Base-by-base conservation (phyloP, 1,140 invertebrate species). In the Zaprionus capensis region DNA sequence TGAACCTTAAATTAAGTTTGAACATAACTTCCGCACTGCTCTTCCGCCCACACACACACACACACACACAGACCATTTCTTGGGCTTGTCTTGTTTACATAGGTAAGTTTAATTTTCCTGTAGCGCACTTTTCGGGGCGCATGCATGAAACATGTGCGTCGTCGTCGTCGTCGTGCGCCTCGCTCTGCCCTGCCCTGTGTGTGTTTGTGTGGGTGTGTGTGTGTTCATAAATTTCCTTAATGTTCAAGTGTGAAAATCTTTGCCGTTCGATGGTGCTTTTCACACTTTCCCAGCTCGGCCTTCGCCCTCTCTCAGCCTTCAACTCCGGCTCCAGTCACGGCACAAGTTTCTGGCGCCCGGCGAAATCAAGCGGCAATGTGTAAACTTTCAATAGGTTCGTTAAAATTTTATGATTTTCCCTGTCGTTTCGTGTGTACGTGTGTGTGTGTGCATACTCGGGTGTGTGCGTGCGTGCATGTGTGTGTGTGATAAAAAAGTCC, bases 1-100 rank as follows among this genome's bases (percentile, higher is more conserved):
- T 92, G 91, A 92, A 92, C 91, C 91, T 88, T 92, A 92, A 92
- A 92, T 92, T 92, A 92, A 92, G 91, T 92, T 92, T 92, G 91
- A 92, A 91, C 91, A 88, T 92, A 91, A 91, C 86, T 91, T 86
- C 68, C 79, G 80, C 71, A 71, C 64, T 55, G 36, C 36, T 73
- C 76, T 66, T 77, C 68, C 79, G 80, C 71, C 51, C 76, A 53
- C 68, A 26, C 75, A 55, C 78, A 69, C n/a, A n/a, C 66, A 38
- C 73, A 24, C 81, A 41, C 57, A 68, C 66, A 41, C 55, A 22
- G 83, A 64, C 81, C 81, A 77, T 84, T 84, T 80, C 71, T 74
- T 80, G 66, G 62, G 61, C 69, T 68, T 76, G 72, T 65, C 87
- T 76, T 92, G 86, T 92, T 92, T 92, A 82, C 90, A 85, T 92